Percentiles rank a stretch among this genome's conserved stretches.
Evolutionary conservation across 2,888 invertebrate genomes (phyloP).

Genomic region (Mantis religiosa): DNA sequence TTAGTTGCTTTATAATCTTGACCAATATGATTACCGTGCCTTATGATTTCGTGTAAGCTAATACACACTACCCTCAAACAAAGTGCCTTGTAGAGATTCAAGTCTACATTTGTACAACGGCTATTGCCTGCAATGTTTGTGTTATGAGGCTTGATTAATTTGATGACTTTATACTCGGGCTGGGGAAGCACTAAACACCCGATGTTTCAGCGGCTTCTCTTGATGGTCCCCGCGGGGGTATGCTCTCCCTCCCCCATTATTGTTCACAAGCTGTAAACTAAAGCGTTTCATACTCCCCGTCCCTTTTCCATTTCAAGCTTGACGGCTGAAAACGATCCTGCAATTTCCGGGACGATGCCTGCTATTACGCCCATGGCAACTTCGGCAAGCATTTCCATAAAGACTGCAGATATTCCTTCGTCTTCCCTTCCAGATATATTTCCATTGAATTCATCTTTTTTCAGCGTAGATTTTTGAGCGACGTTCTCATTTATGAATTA

Average conservation of each 20-base stretch:
- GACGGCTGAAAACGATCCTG: not conserved
- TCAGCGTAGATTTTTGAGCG: no score
- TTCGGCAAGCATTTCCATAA: conserved; percentile 4
- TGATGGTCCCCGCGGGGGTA: not conserved
- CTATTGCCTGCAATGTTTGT: not conserved
- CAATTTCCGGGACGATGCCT: conserved; percentile 2
- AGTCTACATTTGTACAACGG: not conserved
- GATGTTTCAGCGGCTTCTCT: not conserved
- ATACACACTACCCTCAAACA: not conserved
- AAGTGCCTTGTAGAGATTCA: not conserved
- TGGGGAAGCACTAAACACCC: not conserved
- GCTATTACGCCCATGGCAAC: not conserved
- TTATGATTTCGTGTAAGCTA: not conserved
- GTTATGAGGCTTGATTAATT: conserved; percentile 1
- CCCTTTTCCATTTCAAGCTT: not conserved
- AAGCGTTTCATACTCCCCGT: not conserved
- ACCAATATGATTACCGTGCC: not conserved
- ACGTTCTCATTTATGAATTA: not conserved
- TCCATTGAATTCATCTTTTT: not conserved
- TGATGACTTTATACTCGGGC: not conserved
- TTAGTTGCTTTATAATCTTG: not conserved
- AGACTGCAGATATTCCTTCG: not conserved
- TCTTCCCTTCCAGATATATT: not conserved
- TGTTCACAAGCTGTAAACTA: conserved; percentile 4
- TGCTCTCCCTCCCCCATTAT: not conserved